Percentiles rank a stretch among this genome's conserved stretches.
phyloP scores from a whole-genome alignment of 2,113 vertebrate genomes.

The Cyphomyrus plagiostoma region DNA sequence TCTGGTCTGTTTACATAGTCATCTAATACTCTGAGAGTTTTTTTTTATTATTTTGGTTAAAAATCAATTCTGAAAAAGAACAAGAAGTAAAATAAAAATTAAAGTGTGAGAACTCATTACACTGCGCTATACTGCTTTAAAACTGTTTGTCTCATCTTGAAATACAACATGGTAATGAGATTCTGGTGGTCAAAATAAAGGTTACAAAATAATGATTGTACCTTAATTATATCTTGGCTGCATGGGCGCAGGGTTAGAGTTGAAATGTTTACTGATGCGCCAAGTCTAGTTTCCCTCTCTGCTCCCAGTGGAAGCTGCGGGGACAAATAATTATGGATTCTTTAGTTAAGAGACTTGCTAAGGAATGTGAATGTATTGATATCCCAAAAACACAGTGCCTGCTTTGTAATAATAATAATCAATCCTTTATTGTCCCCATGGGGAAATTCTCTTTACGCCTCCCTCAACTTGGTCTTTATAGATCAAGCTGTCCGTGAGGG shows the following conservation, averaged over 20 bases:
- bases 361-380: constrained; percentile 9
- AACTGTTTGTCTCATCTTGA: background rate
- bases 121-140: background rate
- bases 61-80: background rate
- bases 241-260: background rate
- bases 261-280: background rate
- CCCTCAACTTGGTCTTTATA: too few species aligned
- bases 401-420: background rate
- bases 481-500: too few species aligned
- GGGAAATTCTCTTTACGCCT: too few species aligned
- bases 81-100: background rate
- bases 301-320: background rate
- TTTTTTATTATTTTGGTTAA: background rate
- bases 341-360: constrained; percentile 1
- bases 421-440: too few species aligned
- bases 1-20: background rate
- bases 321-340: background rate
- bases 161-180: background rate
- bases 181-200: background rate
- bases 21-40: background rate
- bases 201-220: background rate
- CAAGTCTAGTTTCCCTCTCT: background rate
- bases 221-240: background rate
- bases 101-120: background rate
- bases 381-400: background rate